Percentiles rank a stretch among this genome's conserved stretches.
phyloP scores from a whole-genome alignment of 2,888 invertebrate species.

The Limenitis camilla region DNA sequence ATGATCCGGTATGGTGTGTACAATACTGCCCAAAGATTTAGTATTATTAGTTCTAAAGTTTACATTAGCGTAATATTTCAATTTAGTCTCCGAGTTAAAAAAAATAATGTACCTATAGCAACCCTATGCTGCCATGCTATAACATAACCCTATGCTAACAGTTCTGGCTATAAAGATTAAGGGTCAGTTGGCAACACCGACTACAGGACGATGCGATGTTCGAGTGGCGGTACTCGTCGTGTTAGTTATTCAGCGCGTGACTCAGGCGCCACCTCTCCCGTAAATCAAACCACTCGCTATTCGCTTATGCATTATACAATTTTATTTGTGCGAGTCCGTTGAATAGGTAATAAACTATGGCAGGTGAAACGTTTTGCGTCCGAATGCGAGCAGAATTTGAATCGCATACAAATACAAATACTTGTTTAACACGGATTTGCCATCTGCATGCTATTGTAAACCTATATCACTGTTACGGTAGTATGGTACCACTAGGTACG shows the following conservation, averaged over 20 bases:
- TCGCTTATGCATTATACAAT: constrained; percentile 76
- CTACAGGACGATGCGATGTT: constrained; percentile 33
- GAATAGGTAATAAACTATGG: constrained; percentile 73
- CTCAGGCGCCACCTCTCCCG: constrained; percentile 51
- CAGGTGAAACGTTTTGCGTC: constrained; percentile 66
- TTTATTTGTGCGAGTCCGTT: constrained; percentile 73
- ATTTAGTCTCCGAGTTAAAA: too few species aligned
- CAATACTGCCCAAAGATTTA: too few species aligned
- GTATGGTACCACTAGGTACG: background rate
- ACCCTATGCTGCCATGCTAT: too few species aligned
- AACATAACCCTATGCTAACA: too few species aligned
- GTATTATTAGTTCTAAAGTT: too few species aligned
- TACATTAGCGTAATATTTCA: too few species aligned
- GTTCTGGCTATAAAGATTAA: too few species aligned
- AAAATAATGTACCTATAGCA: too few species aligned
- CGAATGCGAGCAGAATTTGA: constrained; percentile 58
- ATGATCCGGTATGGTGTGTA: too few species aligned
- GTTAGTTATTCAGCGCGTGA: constrained; percentile 70
- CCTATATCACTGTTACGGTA: background rate
- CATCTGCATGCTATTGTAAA: constrained; percentile 17
- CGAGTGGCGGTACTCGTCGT: constrained; percentile 48
- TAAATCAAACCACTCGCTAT: constrained; percentile 75
- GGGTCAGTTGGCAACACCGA: constrained; percentile 9
- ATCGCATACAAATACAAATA: constrained; percentile 64
- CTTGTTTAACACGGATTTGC: constrained; percentile 28